phyloP scores from a whole-genome alignment of 2,113 vertebrate genomes.

The Anser brachyrhynchus region DNA sequence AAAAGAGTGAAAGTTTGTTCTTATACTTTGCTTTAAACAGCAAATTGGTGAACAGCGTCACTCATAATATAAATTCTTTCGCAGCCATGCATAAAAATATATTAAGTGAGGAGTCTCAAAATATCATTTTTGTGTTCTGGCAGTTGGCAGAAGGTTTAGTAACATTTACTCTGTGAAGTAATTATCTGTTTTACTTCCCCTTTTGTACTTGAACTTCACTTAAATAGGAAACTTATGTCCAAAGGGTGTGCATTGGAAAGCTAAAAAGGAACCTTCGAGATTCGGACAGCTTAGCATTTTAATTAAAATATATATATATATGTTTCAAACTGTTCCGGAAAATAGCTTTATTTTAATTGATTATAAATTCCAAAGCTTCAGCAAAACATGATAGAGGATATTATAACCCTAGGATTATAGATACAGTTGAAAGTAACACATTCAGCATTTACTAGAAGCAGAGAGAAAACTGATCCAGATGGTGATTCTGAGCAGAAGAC shows the following conservation, averaged over 20 bases:
- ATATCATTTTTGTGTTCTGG: background rate
- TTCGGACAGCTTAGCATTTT: background rate
- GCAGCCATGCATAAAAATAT: background rate
- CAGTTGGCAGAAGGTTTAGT: background rate
- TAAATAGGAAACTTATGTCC: background rate
- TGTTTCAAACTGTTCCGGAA: background rate
- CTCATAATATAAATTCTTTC: background rate
- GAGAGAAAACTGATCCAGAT: conserved; percentile 47
- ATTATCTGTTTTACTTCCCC: conserved; percentile 23
- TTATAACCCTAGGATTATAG: conserved; percentile 20
- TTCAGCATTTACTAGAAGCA: conserved; percentile 35
- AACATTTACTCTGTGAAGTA: background rate
- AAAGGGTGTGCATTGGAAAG: background rate
- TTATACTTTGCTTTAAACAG: background rate
- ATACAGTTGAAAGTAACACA: conserved; percentile 44
- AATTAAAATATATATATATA: background rate
- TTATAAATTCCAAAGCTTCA: conserved; percentile 37
- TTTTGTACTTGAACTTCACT: background rate
- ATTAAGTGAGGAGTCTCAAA: background rate
- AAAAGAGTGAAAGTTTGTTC: background rate
- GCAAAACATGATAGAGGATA: background rate
- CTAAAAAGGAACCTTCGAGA: background rate
- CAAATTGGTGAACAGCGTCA: background rate
- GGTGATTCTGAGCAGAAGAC: conserved; percentile 28
- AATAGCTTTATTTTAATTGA: conserved; percentile 22